These are phyloP conservation scores for Sesia apiformis DNA, from an alignment of 2,888 invertebrate genomes.

Conservation along the genomic window DNA sequence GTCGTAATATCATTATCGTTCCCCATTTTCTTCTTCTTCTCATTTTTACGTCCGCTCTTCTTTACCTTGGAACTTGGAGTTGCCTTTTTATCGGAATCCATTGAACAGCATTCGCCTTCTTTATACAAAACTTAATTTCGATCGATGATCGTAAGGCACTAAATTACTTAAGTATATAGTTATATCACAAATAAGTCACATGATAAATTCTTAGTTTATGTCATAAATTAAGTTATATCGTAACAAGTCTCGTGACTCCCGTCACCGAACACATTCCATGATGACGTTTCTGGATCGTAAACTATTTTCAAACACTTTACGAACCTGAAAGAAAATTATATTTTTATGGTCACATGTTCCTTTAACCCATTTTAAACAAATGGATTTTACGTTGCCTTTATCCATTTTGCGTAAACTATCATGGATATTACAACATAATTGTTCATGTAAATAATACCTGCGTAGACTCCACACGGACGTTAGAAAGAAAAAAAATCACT, in stretches of 20 bases:
- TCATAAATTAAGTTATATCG: conserved; percentile 40
- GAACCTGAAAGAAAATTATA: conserved; percentile 31
- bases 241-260: conserved; percentile 29
- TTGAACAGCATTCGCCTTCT: conserved; percentile 49
- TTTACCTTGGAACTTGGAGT: conserved; percentile 34
- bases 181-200: conserved; percentile 31
- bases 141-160: conserved; percentile 21
- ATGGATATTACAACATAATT: no score
- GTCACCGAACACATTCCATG: conserved; percentile 47
- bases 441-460: no score
- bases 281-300: conserved; percentile 25
- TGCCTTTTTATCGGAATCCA: conserved; percentile 51
- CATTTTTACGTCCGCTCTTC: conserved; percentile 50
- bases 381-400: no score
- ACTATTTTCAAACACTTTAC: conserved; percentile 37
- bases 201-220: conserved; percentile 7
- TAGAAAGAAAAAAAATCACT: no score
- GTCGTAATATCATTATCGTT: conserved; percentile 2
- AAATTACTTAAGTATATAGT: conserved; percentile 22
- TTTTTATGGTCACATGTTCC: background rate
- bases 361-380: no score
- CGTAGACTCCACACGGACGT: no score
- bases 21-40: conserved; percentile 50
- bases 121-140: background rate
- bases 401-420: no score